Conservation (phyloP, 2,113 vertebrate species). For the Gobiocypris rarus region DNA sequence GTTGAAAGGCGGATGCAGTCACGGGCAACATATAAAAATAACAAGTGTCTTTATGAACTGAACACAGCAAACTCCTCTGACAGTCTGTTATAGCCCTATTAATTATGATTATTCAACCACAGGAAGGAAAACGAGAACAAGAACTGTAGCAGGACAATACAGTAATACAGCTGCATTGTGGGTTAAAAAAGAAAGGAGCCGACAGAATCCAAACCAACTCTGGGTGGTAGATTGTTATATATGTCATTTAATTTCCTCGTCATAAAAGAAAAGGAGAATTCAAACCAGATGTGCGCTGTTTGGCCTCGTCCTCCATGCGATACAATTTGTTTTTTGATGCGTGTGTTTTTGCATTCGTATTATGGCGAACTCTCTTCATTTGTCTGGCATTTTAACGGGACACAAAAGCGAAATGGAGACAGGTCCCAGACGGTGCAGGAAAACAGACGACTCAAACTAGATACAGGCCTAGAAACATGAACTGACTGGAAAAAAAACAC, state of each 20-base stretch:
- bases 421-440: conserved; percentile 64
- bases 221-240: conserved; percentile 51
- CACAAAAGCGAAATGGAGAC: conserved; percentile 56
- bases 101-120: conserved; percentile 39
- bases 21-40: conserved; percentile 28
- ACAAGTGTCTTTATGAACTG: conserved; percentile 24
- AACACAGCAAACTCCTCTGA: not conserved
- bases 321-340: conserved; percentile 54
- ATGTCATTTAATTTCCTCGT: conserved; percentile 53
- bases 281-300: conserved; percentile 42
- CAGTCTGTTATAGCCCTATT: conserved; percentile 1
- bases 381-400: conserved; percentile 49
- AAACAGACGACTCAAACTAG: conserved; percentile 72
- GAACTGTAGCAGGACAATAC: not conserved
- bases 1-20: not conserved
- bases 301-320: conserved; percentile 22
- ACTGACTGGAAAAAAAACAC: conserved; percentile 61
- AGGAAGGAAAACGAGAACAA: not conserved
- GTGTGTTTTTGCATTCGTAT: conserved; percentile 31
- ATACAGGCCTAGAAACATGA: conserved; percentile 72
- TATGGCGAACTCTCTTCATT: conserved; percentile 37
- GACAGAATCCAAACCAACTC: conserved; percentile 21
- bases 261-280: conserved; percentile 51
- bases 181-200: conserved; percentile 23
- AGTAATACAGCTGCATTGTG: conserved; percentile 2